These are phyloP conservation scores for Pteruthius melanotis DNA, from an alignment of 2,113 vertebrate species.

Conservation along the genomic window DNA sequence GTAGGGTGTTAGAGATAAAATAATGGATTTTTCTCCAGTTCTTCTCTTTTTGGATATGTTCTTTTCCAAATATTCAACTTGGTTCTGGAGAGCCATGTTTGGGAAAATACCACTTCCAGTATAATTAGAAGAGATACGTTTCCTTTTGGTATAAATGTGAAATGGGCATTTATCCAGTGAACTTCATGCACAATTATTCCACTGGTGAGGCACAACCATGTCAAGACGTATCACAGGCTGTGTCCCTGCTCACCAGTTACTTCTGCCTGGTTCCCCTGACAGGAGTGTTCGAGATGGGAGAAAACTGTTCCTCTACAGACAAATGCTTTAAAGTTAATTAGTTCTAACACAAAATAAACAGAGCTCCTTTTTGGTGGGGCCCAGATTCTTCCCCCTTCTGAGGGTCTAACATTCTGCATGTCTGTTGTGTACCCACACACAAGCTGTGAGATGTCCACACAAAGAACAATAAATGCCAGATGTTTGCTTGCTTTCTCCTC, in stretches of 20 bases:
- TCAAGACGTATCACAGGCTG: background rate
- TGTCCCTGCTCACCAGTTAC: background rate
- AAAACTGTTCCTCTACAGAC: background rate
- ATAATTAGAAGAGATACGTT: background rate
- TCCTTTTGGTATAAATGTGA: background rate
- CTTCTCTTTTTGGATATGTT: background rate
- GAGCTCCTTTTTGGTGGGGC: background rate
- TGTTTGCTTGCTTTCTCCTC: background rate
- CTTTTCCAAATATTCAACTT: background rate
- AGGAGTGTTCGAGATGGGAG: rapidly evolving
- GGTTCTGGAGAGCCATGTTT: background rate
- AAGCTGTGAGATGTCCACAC: background rate
- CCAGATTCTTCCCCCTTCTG: rapidly evolving
- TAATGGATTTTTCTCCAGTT: background rate
- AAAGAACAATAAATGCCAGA: background rate
- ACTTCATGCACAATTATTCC: background rate
- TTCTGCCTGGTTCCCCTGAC: background rate
- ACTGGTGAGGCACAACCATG: background rate
- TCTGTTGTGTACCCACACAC: background rate
- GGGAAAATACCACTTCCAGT: background rate
- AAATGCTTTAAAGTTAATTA: background rate
- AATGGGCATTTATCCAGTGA: background rate
- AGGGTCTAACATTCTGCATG: background rate
- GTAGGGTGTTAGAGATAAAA: background rate
- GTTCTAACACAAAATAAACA: background rate